Evolutionary conservation across 2,113 vertebrate species (phyloP).

Genomic region (Empidonax alnorum): DNA sequence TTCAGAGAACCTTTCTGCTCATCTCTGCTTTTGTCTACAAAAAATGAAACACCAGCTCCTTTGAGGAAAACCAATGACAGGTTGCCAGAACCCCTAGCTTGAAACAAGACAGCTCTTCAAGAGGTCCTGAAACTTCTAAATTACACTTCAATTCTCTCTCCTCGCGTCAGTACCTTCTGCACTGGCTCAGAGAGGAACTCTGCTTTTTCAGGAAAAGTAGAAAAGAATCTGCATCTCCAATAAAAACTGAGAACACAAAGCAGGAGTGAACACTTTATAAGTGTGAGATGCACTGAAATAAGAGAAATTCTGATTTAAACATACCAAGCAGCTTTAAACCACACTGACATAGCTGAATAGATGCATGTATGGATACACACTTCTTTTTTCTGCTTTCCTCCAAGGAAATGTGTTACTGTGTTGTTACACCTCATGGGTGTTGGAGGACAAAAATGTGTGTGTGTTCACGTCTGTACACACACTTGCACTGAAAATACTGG

Average conservation of each 20-base stretch:
- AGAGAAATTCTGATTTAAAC: background rate
- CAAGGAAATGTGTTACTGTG: too few relatives aligned
- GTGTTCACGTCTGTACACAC: background rate
- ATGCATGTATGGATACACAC: accelerated
- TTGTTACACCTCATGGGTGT: background rate
- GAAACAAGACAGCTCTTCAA: background rate
- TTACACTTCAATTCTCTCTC: background rate
- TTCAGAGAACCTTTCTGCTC: background rate
- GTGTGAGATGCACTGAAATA: background rate
- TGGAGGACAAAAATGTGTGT: background rate
- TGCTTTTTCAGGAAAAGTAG: background rate
- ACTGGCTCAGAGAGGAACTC: background rate
- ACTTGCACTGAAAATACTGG: accelerated
- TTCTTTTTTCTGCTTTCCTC: background rate
- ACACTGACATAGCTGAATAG: background rate
- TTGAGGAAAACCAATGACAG: background rate
- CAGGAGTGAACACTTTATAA: background rate
- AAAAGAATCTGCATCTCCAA: background rate
- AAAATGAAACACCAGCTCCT: background rate
- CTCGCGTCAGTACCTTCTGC: background rate
- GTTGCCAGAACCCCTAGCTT: background rate
- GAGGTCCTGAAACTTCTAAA: background rate
- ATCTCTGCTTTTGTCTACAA: background rate
- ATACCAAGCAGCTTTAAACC: background rate
- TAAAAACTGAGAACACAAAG: background rate